Base-by-base conservation (phyloP, 1,140 invertebrate species). In the Andrena cerasifolii region DNA sequence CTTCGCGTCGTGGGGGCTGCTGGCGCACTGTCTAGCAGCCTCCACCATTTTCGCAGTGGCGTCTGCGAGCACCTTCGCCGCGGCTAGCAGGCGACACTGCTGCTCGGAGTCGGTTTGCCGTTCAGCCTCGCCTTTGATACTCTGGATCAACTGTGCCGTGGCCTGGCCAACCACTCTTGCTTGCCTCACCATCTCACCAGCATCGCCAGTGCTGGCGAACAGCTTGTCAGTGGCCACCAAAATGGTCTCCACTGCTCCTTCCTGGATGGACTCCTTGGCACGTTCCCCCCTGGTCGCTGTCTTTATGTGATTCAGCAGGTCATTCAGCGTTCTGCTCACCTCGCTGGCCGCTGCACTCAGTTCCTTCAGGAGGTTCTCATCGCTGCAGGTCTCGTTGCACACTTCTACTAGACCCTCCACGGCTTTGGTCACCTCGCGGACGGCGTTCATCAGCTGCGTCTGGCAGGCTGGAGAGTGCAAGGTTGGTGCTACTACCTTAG, bases 1-100 rank as follows among this genome's bases (percentile, higher is more conserved):
- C 54, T 94, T 94, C 0, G 95, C 94, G 83, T 99, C 98, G 89
- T 96, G 95, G 0, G 98, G 98, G 90, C 95, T 96, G 36, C 95
- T 95, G 16, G 98, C 97, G 92, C 98, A 98, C 7, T 97, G 95
- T 78, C 99, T 95, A 0, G 99, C 99, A 2, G 99, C 98, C 91
- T 99, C 98, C 2, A 99, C 98, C 95, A 99, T 97, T 79, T 96
- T 95, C 0, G 98, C 96, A 0, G 99, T 99, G 8, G 99, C 99
- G 92, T 99, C 98, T 2, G 99, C 98, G 16, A 99, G 93, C 58
- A 96, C 93, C 91, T 98, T 99, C 6, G 98, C 98, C 0, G 98
- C 98, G 0, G 98, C 98, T 53, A 99, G 91, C 7, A 99, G 90
- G 78, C 98, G 94, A 68, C 97, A 95, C 88, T 99, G 98, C 21